These are phyloP conservation scores for Myxocyprinus asiaticus DNA, from an alignment of 2,113 vertebrate genomes.

Conservation along the genomic window DNA sequence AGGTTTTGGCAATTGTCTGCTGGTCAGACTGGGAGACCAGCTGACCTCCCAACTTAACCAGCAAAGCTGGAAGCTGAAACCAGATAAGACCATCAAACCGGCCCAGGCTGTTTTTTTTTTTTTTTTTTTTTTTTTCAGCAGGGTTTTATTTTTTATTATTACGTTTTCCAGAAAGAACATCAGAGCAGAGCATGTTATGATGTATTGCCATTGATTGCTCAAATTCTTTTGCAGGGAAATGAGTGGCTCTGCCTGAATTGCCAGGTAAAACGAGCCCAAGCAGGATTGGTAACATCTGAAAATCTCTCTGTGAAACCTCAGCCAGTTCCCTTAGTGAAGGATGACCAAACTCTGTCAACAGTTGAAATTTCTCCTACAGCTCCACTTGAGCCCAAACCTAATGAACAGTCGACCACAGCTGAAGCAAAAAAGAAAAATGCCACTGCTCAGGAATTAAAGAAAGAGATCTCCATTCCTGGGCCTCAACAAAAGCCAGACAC, in stretches of 20 bases:
- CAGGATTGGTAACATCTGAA: slow-evolving; percentile 72
- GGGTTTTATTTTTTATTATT: too few relatives aligned
- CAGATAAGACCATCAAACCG: too few relatives aligned
- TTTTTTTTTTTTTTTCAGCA: too few relatives aligned
- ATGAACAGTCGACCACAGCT: background rate
- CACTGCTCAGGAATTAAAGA: slow-evolving; percentile 59
- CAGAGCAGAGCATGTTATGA: too few relatives aligned
- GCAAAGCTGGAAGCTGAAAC: too few relatives aligned
- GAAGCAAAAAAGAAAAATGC: slow-evolving; percentile 57
- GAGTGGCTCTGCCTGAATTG: slow-evolving; percentile 97
- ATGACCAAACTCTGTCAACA: background rate
- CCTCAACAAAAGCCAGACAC: slow-evolving; percentile 33
- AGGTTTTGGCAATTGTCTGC: too few relatives aligned
- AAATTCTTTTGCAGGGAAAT: slow-evolving; percentile 71
- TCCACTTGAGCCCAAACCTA: background rate
- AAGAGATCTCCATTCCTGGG: slow-evolving; percentile 3
- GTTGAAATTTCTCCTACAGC: slow-evolving; percentile 60
- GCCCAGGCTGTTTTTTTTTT: too few relatives aligned
- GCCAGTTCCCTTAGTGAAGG: slow-evolving; percentile 48
- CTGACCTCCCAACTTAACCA: too few relatives aligned
- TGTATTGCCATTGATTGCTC: background rate
- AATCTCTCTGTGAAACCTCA: slow-evolving; percentile 53
- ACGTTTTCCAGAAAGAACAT: too few relatives aligned
- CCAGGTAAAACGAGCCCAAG: slow-evolving; percentile 88
- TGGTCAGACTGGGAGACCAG: too few relatives aligned